Base-by-base conservation (phyloP, 2,797 vertebrate genomes). In the Sarcophilus harrisii region DNA sequence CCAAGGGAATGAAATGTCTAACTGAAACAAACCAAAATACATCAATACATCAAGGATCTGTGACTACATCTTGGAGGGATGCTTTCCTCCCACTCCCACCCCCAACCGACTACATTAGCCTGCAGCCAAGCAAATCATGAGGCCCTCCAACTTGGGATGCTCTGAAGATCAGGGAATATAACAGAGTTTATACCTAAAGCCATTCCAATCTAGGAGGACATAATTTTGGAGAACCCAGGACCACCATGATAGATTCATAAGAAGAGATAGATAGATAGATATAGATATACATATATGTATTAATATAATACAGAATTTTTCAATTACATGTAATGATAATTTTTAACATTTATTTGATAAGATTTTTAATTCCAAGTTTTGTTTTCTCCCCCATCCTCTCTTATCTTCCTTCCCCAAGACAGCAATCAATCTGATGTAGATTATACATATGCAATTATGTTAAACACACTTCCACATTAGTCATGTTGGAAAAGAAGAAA, bases 1-100 rank as follows among this genome's bases (percentile, higher is more conserved):
- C 90, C 10, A 91, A 92, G 21, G 66, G 24, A 93, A 93, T 94
- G 38, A 91, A 97, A 96, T 93, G 96, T 11, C 87, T 92, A 62
- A 95, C 95, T 29, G 24, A 87, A 94, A 55, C 57, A 94, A 55
- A 90, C 13, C 32, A 57, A 91, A 91, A 96, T 94, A 10, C 54
- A 60, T 91, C 87, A 38, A 60, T 60, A 8, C 14, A 73, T 92
- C 27, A 4, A 92, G 38, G 73, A 45, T 81, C 9, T 81, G 38
- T 38, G 18, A 21, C 45, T 45, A 2, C 6, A 38, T 81, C 6
- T 81, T 24, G 38, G 8, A 81, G 38, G 73, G 21, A 10, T 8
- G 8, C 38, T 81, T 38, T 73, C 38, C 9, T 81, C 73, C 73
- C 12, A 21, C 21, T 81, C 73, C n/a, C 45, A 81, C 38, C 18